phyloP scores from a whole-genome alignment of 2,888 invertebrate genomes.

The Pheosia tremula region DNA sequence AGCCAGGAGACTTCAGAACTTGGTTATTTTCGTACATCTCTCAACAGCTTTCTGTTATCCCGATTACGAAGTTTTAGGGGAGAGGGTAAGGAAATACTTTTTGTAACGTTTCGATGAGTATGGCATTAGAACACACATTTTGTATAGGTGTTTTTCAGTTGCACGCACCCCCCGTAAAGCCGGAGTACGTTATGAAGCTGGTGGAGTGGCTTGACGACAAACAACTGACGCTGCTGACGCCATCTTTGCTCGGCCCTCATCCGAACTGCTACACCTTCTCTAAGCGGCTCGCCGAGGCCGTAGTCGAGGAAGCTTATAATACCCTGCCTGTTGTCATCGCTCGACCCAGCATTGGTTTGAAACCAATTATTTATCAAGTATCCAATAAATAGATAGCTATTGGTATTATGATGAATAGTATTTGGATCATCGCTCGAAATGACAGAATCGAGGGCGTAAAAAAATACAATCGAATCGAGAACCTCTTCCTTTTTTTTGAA shows the following conservation, averaged over 20 bases:
- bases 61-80: conserved; percentile 86
- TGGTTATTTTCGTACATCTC: conserved; percentile 92
- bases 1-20: conserved; percentile 89
- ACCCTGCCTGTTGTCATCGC: conserved; percentile 93
- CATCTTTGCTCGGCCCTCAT: conserved; percentile 88
- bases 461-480: no score
- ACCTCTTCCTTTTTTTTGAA: no score
- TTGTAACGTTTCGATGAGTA: neutral
- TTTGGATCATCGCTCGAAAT: no score
- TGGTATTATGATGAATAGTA: no score
- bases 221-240: conserved; percentile 86
- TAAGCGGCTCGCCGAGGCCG: conserved; percentile 94
- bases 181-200: conserved; percentile 88
- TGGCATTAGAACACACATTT: neutral
- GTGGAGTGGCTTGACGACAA: conserved; percentile 89
- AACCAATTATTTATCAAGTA: no score
- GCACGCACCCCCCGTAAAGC: conserved; percentile 88
- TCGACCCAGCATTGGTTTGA: conserved; percentile 94
- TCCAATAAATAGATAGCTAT: no score
- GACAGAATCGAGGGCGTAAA: no score
- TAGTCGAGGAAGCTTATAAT: conserved; percentile 90
- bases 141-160: conserved; percentile 71
- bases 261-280: conserved; percentile 98
- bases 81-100: conserved; percentile 54
- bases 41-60: conserved; percentile 99